Evolutionary conservation across 1,140 invertebrate genomes (phyloP).

Genomic region (Philotrypesis tridentata): DNA sequence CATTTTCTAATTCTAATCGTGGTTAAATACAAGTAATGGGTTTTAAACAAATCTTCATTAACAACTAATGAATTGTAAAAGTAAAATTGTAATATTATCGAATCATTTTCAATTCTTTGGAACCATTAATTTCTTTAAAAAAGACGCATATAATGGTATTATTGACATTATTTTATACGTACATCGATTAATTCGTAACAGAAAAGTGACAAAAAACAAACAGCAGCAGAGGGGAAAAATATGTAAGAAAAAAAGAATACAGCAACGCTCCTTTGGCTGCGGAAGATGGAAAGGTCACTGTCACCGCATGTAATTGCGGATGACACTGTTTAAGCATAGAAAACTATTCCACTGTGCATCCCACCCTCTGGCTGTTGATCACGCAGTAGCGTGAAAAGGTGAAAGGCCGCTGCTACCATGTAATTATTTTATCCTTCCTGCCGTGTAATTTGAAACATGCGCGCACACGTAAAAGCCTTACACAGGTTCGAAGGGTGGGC

Average conservation of each 20-base stretch:
- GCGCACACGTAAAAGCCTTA: background rate
- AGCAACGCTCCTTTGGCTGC: background rate
- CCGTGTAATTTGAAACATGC: slow-evolving; percentile 60
- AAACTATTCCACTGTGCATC: background rate
- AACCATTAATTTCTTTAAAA: background rate
- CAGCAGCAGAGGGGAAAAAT: slow-evolving; percentile 6
- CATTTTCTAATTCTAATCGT: no score
- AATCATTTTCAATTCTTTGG: background rate
- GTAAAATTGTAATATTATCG: background rate
- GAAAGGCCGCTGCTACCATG: slow-evolving; percentile 59
- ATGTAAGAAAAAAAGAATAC: background rate
- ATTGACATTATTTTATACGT: background rate
- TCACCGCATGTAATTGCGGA: slow-evolving; percentile 54
- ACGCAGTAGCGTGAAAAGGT: slow-evolving; percentile 61
- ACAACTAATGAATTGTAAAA: no score
- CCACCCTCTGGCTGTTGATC: background rate
- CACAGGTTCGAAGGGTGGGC: slow-evolving; percentile 53
- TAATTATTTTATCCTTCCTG: slow-evolving; percentile 69
- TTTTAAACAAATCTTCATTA: no score
- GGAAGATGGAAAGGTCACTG: slow-evolving; percentile 39
- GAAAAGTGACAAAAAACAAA: slow-evolving; percentile 21
- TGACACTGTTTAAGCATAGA: slow-evolving; percentile 67
- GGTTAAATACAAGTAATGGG: no score
- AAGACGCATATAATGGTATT: no score
- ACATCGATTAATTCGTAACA: slow-evolving; percentile 18